Evolutionary conservation across 92 coral and sea anemone species (phyloP), one percentile per base, ranked within the genome.

Genomic region (Desmophyllum pertusum): DNA sequence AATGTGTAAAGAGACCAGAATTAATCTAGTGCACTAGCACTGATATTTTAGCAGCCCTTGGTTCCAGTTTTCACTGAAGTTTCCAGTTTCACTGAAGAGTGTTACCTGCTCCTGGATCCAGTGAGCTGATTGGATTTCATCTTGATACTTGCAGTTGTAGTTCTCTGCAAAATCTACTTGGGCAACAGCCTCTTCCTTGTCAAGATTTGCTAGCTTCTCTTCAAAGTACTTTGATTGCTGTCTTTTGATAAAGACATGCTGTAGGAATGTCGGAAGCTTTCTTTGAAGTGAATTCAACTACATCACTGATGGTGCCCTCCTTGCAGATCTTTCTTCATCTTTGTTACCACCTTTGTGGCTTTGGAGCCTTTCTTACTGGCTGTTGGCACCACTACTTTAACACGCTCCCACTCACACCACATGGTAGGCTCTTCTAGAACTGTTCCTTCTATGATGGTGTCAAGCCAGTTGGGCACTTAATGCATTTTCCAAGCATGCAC

Each of bases 91-190:
- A n/a, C n/a, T n/a, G n/a, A n/a, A n/a, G n/a, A n/a, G n/a, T n/a
- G n/a, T n/a, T n/a, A n/a, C n/a, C n/a, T n/a, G n/a, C n/a, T n/a
- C n/a, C n/a, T n/a, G n/a, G n/a, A n/a, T n/a, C n/a, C n/a, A n/a
- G n/a, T n/a, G n/a, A n/a, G 91, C 93, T 13, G 89, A 14, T 67
- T 92, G 95, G 38, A 89, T 75, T 83, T 87, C 93, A 76, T 86
- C 89, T 69, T 92, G 91, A 61, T 92, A 81, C 61, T 63, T 77
- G 73, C 89, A 92, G 13, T 87, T 14, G 61, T 89, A 92, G 64
- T 91, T 91, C 68, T 88, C 95, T 64, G 90, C 92, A 88, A 92
- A 92, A 68, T 92, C 93, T 27, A 83, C 91, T 70, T n/a, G n/a
- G 11, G 89, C 78, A 8, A 89, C 79, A 37, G 89, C 95, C 45